phyloP scores from a whole-genome alignment of 2,113 vertebrate species.

The Rana temporaria region DNA sequence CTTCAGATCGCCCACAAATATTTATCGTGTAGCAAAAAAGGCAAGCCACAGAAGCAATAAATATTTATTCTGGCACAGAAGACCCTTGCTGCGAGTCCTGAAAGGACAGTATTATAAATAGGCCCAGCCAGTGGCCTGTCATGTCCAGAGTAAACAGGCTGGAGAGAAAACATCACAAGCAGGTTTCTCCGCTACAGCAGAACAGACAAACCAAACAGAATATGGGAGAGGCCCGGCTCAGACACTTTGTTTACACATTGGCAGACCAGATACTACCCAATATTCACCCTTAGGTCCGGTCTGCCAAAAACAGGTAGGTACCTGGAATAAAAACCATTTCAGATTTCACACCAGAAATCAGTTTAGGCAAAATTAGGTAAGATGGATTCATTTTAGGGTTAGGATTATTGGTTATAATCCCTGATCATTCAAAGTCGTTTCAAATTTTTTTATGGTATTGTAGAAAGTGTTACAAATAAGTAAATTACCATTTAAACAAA shows the following conservation, averaged over 20 bases:
- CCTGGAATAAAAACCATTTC: no score
- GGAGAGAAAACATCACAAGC: slow-evolving; percentile 20
- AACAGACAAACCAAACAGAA: slow-evolving; percentile 12
- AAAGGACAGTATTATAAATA: slow-evolving; percentile 46
- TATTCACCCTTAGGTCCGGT: no score
- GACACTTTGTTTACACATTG: not conserved
- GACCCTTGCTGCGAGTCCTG: slow-evolving; percentile 5
- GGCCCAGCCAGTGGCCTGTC: slow-evolving; percentile 13
- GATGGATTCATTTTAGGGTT: no score
- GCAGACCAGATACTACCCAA: no score
- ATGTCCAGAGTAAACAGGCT: slow-evolving; percentile 44
- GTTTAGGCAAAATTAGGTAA: no score
- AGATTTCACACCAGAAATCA: no score
- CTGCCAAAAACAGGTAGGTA: no score
- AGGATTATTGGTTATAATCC: no score
- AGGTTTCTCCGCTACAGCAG: slow-evolving; percentile 7
- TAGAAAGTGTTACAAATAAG: no score
- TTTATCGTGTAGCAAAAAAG: slow-evolving; percentile 17
- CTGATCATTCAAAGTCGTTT: no score
- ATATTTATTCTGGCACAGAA: slow-evolving; percentile 9
- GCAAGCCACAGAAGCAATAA: slow-evolving; percentile 18
- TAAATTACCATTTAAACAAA: no score
- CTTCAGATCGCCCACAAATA: not conserved
- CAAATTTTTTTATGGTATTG: no score
- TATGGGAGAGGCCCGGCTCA: not conserved